Evolutionary conservation across 2,888 invertebrate species (phyloP), one percentile per base, ranked within the genome.

Genomic region (Polymixis lichenea): DNA sequence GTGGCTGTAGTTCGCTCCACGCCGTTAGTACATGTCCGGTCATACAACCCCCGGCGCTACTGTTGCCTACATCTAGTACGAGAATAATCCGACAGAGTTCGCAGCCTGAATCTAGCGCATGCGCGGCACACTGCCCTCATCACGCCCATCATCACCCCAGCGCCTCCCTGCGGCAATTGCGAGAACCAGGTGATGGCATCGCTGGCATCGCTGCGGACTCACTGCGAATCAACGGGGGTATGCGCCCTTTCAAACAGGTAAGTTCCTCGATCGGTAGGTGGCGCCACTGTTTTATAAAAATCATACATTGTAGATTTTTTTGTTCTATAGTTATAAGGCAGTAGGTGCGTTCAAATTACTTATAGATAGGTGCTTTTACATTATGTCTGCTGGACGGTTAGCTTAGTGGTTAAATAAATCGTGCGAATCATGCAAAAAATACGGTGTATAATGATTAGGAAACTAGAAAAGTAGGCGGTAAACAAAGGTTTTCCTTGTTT

Each of bases 161-260:
- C 95, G 98, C 98, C 92, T 99, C 99, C 60, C 96, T 99, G 91
- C 98, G 98, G 91, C 98, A 99, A 94, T 97, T 99, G 75, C 97
- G 98, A 87, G 98, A 98, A 96, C 98, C 98, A 65, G 97, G 97
- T 82, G 98, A 98, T 92, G 98, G 98, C 86, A 98, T 99, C 85
- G 99, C 99, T 67, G 99, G 99, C 92, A 99, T 99, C 91, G 99
- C 99, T 38, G 99, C 99, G 70, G 99, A 99, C 96, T 99, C 99
- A 77, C 97, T 99, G 89, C 97, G 99, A 91, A 99, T 99, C 96
- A 99, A 99, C 96, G 99, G 99, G 85, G 99, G 99, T 91, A 98
- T 99, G 97, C 97, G 99, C 89, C 99, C 99, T 93, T 99, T 99
- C 96, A 99, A 98, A 96, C 99, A 99, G 98, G 99, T 99, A 97